Percentiles rank a stretch among this genome's conserved stretches.
These are phyloP conservation scores for Menidia beryllina DNA, from an alignment of 2,113 vertebrate genomes.

Conservation along the genomic window DNA sequence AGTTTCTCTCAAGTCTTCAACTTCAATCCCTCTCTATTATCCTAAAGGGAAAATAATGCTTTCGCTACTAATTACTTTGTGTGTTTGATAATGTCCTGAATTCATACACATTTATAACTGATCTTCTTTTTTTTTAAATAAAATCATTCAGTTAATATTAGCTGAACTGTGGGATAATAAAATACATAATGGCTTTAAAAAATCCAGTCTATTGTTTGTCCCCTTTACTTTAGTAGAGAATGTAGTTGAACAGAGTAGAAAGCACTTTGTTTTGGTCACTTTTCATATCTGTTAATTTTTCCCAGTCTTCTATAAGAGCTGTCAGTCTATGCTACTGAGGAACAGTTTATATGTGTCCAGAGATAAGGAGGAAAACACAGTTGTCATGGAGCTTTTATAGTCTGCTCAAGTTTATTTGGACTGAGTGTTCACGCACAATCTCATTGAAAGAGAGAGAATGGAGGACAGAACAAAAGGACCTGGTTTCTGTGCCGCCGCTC, in stretches of 20 bases:
- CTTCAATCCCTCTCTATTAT: conserved; percentile 71
- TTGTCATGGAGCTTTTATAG: conserved; percentile 18
- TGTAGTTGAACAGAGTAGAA: conserved; percentile 11
- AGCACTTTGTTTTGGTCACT: not conserved
- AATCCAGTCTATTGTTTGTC: conserved; percentile 60
- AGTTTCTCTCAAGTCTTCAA: conserved; percentile 62
- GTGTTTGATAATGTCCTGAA: no score
- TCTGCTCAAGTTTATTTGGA: conserved; percentile 30
- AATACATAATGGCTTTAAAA: conserved; percentile 60
- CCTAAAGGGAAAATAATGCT: conserved; percentile 73
- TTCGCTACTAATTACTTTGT: conserved; percentile 72
- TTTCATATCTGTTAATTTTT: not conserved
- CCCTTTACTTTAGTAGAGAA: conserved; percentile 36
- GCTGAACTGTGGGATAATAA: conserved; percentile 50
- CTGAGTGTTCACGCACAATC: conserved; percentile 17
- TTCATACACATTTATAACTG: conserved; percentile 64
- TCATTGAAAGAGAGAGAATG: not conserved
- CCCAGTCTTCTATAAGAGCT: not conserved
- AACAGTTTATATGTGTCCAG: not conserved
- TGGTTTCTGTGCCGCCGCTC: conserved; percentile 38
- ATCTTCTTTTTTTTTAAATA: conserved; percentile 67
- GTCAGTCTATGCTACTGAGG: not conserved
- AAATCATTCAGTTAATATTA: conserved; percentile 70
- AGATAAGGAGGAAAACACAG: not conserved
- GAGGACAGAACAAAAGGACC: conserved; percentile 15